A percentile compares a stretch with the other conserved stretches of the same genome.
Evolutionary conservation across 2,113 vertebrate genomes (phyloP).

Genomic region (Lasiurus cinereus): DNA sequence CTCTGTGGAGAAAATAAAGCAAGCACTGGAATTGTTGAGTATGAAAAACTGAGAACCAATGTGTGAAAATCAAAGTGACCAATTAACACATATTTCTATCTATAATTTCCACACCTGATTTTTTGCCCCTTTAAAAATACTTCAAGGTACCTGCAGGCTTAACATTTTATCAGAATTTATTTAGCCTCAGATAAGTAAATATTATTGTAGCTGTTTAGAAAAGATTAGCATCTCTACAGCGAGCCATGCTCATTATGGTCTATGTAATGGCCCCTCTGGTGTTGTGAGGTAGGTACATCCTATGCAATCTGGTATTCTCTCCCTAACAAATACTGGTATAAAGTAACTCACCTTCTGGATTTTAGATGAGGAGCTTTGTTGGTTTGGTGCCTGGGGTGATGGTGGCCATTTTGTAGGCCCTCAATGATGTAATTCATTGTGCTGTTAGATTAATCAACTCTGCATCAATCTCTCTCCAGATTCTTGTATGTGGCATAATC

Average conservation of each 20-base stretch:
- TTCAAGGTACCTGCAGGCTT: not conserved
- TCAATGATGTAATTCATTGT: not conserved
- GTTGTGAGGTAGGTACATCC: not conserved
- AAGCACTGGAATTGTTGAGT: not conserved
- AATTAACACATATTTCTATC: not conserved
- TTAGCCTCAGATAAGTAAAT: slow-evolving; percentile 10
- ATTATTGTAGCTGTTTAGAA: not conserved
- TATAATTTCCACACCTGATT: not conserved
- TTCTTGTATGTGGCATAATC: not conserved
- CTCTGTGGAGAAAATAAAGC: not conserved
- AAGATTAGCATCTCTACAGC: not conserved
- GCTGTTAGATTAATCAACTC: not conserved
- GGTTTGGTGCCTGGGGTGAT: not conserved
- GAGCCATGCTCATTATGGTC: not conserved
- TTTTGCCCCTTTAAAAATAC: not conserved
- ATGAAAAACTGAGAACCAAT: slow-evolving; percentile 22
- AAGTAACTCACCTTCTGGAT: not conserved
- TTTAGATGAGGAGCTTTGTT: not conserved
- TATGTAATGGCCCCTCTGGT: not conserved
- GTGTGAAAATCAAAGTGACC: not conserved
- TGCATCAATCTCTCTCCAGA: not conserved
- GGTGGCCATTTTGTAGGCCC: not conserved
- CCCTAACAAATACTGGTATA: not conserved
- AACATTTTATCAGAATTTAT: not conserved
- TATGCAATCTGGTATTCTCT: not conserved